phyloP scores from a whole-genome alignment of 2,797 vertebrate species.

The Danio albolineatus region DNA sequence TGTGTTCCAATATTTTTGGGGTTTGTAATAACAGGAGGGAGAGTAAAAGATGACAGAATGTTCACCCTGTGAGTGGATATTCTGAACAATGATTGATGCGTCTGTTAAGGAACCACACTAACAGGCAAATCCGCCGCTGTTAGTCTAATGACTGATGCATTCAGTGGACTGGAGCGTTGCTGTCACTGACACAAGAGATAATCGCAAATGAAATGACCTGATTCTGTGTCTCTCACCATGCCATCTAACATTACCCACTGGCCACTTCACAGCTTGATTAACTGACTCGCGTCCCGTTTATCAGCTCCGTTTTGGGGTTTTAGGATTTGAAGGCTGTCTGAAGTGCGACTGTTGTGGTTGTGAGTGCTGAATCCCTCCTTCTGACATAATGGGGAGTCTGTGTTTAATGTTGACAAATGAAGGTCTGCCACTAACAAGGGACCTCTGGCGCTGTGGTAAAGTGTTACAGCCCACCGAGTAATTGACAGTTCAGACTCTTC shows the following conservation, averaged over 20 bases:
- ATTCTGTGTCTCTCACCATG: constrained; percentile 22
- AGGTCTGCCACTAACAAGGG: constrained; percentile 36
- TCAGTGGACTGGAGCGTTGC: constrained; percentile 52
- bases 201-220: constrained; percentile 14
- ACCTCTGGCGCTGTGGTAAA: constrained; percentile 13
- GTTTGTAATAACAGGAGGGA: too few species aligned
- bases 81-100: background rate
- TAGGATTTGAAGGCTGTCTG: constrained; percentile 12
- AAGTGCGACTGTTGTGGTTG: background rate
- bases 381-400: constrained; percentile 34
- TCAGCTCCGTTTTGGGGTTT: background rate
- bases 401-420: constrained; percentile 23
- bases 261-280: constrained; percentile 36
- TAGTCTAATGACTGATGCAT: constrained; percentile 63
- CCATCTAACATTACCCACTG: constrained; percentile 26
- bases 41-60: too few species aligned
- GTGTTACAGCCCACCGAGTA: constrained; percentile 23
- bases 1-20: too few species aligned
- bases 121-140: constrained; percentile 37
- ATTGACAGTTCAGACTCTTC: constrained; percentile 43
- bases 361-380: background rate
- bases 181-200: constrained; percentile 41
- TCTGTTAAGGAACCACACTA: constrained; percentile 28
- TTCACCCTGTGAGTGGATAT: too few species aligned
- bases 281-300: background rate